Conservation (phyloP, 2,888 invertebrate genomes). For the Oxytorus armatus region DNA sequence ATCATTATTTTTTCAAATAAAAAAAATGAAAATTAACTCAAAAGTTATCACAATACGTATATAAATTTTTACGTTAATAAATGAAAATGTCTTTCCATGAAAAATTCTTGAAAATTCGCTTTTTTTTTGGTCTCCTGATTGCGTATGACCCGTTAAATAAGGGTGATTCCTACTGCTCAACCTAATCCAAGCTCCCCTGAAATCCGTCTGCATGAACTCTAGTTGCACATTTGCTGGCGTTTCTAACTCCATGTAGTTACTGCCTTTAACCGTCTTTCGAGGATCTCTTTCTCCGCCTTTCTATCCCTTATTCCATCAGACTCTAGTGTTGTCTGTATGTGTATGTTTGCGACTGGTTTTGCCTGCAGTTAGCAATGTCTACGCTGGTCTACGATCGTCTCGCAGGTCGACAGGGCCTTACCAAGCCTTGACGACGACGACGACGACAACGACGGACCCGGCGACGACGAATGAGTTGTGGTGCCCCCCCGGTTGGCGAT, state of each 20-base stretch:
- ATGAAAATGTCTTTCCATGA: too few relatives aligned
- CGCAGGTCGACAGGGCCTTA: conserved; percentile 39
- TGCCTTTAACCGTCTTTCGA: conserved; percentile 21
- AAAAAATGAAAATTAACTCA: too few relatives aligned
- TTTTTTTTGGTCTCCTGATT: too few relatives aligned
- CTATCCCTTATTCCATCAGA: conserved; percentile 2
- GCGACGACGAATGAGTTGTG: conserved; percentile 43
- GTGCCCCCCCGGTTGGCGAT: conserved; percentile 21
- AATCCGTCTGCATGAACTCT: not conserved
- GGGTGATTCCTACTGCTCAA: not conserved
- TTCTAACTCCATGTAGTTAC: not conserved
- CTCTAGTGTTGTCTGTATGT: not conserved
- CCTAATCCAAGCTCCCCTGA: not conserved
- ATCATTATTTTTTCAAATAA: too few relatives aligned
- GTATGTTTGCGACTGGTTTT: conserved; percentile 9
- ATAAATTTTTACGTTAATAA: too few relatives aligned
- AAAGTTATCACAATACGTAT: too few relatives aligned
- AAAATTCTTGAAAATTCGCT: too few relatives aligned
- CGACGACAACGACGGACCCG: conserved; percentile 17
- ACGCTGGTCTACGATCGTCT: conserved; percentile 26
- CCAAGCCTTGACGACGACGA: conserved; percentile 45
- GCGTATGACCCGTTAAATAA: too few relatives aligned
- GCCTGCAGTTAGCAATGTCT: conserved; percentile 25
- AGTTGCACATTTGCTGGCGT: conserved; percentile 11
- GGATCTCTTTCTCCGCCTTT: conserved; percentile 14